Conservation (phyloP, 2,888 invertebrate species). For the Mimachlamys varia region DNA sequence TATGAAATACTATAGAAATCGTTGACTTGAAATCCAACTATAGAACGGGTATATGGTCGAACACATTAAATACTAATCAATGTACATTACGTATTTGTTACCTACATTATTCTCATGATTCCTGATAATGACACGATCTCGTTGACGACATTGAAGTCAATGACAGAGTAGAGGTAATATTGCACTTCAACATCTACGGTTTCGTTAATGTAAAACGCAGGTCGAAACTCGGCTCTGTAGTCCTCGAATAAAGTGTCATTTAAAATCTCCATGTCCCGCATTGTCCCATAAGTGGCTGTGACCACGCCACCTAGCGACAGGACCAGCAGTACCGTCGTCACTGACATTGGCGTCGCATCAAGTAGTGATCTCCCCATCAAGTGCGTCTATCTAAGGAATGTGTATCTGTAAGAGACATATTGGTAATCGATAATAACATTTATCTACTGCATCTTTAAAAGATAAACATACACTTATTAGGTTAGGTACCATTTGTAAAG, state of each 20-base stretch:
- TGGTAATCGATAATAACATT: too few relatives aligned
- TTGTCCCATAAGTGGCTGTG: not conserved
- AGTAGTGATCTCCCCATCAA: not conserved
- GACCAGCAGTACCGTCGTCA: not conserved
- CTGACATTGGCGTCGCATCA: not conserved
- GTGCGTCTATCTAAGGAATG: too few relatives aligned
- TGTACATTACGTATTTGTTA: not conserved
- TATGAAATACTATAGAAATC: too few relatives aligned
- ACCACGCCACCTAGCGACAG: not conserved
- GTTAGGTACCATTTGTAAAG: too few relatives aligned
- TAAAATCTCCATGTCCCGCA: not conserved
- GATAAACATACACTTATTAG: too few relatives aligned
- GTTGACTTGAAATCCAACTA: too few relatives aligned
- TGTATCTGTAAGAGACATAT: too few relatives aligned
- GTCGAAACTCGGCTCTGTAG: not conserved
- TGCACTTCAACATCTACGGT: not conserved
- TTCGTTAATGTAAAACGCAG: not conserved
- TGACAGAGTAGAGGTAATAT: not conserved
- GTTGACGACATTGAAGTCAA: conserved; percentile 5
- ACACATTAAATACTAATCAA: too few relatives aligned
- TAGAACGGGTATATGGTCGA: too few relatives aligned
- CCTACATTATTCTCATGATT: not conserved
- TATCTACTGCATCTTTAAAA: too few relatives aligned
- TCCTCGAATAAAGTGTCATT: conserved; percentile 5
- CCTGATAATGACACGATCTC: not conserved